These are phyloP conservation scores for Lasioglossum zephyrum DNA, from an alignment of 2,888 invertebrate species.

Conservation along the genomic window DNA sequence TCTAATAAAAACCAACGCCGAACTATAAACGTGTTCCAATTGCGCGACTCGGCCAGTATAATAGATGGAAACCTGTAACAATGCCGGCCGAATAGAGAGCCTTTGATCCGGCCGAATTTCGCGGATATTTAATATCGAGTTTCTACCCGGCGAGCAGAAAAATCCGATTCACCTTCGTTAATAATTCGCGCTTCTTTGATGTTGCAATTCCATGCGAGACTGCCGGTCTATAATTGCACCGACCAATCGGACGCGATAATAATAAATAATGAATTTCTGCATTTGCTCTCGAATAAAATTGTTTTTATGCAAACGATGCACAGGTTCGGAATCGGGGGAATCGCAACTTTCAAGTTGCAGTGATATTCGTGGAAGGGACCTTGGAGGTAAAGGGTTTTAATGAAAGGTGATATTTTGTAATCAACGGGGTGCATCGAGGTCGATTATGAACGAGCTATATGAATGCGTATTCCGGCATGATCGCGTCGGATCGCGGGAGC, in stretches of 20 bases:
- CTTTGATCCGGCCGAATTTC: background rate
- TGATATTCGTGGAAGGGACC: background rate
- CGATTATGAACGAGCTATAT: background rate
- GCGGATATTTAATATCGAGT: conserved; percentile 1
- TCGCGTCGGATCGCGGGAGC: background rate
- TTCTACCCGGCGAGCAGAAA: conserved; percentile 2
- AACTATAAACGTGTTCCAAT: background rate
- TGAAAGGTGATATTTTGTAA: background rate
- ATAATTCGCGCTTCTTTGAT: background rate
- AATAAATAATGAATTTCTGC: background rate
- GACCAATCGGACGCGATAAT: background rate
- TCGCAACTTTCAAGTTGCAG: background rate
- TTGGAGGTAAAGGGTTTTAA: background rate
- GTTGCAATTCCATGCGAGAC: background rate
- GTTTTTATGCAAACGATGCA: background rate
- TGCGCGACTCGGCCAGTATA: background rate
- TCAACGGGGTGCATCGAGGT: background rate
- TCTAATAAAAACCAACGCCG: background rate
- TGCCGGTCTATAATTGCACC: background rate
- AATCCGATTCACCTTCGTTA: background rate
- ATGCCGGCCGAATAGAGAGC: background rate
- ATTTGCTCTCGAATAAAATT: background rate
- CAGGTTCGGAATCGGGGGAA: background rate
- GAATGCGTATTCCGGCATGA: background rate
- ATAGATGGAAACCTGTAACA: background rate